Evolutionary conservation across 1,140 invertebrate species (phyloP).

Genomic region (Cepaea nemoralis): DNA sequence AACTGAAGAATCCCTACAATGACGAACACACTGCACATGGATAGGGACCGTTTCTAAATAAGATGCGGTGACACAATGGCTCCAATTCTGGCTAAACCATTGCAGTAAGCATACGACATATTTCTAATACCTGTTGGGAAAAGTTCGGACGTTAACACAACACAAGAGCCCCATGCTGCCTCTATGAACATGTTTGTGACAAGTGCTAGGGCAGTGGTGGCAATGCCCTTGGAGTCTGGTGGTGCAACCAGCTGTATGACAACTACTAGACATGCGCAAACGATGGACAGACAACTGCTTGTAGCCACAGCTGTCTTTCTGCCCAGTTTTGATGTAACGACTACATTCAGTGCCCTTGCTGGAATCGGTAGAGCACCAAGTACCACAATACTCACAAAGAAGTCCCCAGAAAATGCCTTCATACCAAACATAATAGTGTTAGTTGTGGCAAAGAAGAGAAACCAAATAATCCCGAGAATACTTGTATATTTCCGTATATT

Average conservation of each 20-base stretch:
- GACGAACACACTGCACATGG: background rate
- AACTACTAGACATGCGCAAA: background rate
- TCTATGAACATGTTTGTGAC: background rate
- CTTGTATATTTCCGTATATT: background rate
- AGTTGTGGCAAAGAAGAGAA: background rate
- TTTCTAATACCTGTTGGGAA: background rate
- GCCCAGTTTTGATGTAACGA: background rate
- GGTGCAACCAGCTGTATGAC: background rate
- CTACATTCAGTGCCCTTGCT: background rate
- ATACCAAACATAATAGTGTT: constrained; percentile 1
- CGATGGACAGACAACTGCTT: background rate
- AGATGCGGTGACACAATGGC: background rate
- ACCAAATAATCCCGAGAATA: background rate
- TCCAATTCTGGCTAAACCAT: background rate
- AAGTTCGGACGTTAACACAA: background rate
- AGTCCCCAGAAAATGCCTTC: background rate
- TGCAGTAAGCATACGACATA: background rate
- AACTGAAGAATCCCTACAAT: background rate
- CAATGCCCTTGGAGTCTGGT: background rate
- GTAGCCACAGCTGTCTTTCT: background rate
- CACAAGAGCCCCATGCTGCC: background rate
- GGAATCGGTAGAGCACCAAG: background rate
- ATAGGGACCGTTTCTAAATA: background rate
- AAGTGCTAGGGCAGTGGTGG: background rate
- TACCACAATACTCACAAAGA: constrained; percentile 1